These are phyloP conservation scores for Verasper variegatus DNA, from an alignment of 2,113 vertebrate genomes.

Conservation along the genomic window DNA sequence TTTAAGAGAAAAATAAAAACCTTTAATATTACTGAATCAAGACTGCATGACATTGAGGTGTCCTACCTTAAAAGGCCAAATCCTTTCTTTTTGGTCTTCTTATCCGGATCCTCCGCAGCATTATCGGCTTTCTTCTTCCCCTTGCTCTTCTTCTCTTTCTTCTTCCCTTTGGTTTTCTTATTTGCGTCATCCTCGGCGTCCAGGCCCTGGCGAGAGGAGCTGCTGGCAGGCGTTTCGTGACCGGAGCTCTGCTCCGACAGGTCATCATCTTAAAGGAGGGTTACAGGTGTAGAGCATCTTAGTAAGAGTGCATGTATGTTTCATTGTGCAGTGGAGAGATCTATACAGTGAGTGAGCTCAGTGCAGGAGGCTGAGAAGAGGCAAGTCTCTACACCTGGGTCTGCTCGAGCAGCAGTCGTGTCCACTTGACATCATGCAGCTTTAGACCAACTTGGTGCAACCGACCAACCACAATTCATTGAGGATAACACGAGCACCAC, in stretches of 20 bases:
- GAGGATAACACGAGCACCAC: too few species aligned
- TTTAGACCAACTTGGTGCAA: too few species aligned
- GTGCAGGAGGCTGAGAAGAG: too few species aligned
- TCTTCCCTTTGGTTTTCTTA: slow-evolving; percentile 88
- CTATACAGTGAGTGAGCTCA: too few species aligned
- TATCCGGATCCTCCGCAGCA: neutral
- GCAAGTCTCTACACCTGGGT: neutral
- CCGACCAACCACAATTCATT: too few species aligned
- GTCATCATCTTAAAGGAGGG: slow-evolving; percentile 84
- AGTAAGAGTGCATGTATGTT: too few species aligned
- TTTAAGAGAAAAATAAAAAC: neutral
- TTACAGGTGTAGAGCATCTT: too few species aligned
- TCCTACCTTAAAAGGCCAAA: slow-evolving; percentile 91
- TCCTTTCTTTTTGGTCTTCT: slow-evolving; percentile 89
- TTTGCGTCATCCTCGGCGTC: slow-evolving; percentile 79
- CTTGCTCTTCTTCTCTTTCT: slow-evolving; percentile 86
- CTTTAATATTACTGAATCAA: too few species aligned
- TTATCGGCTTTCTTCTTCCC: slow-evolving; percentile 86
- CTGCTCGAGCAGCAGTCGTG: too few species aligned
- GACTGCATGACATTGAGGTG: neutral
- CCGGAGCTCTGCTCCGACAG: slow-evolving; percentile 91
- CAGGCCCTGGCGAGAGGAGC: slow-evolving; percentile 80
- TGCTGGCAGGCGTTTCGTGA: slow-evolving; percentile 85
- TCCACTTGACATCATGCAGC: too few species aligned
- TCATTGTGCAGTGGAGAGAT: too few species aligned